Conservation (phyloP, 2,113 vertebrate species). For the Etheostoma cragini region DNA sequence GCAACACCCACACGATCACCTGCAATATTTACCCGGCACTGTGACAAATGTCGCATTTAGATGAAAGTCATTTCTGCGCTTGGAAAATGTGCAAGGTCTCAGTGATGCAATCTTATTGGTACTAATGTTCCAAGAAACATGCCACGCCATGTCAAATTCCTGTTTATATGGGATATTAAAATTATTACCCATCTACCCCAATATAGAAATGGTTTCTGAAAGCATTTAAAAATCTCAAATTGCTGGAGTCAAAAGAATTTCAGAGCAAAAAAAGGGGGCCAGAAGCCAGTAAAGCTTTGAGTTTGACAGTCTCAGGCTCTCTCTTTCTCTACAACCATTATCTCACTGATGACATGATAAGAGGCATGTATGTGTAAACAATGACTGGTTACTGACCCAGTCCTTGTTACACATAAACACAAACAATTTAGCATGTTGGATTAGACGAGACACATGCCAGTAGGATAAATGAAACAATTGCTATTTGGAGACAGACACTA, state of each 20-base stretch:
- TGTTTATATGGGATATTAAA: background rate
- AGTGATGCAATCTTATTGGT: background rate
- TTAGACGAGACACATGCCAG: conserved; percentile 37
- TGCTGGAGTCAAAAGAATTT: background rate
- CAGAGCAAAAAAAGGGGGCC: background rate
- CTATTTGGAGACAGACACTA: conserved; percentile 39
- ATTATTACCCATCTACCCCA: background rate
- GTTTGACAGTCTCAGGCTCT: background rate
- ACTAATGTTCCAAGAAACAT: background rate
- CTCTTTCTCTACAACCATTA: conserved; percentile 17
- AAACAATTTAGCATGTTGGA: conserved; percentile 48
- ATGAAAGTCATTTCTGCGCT: conserved; percentile 18
- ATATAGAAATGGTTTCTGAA: background rate
- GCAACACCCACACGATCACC: conserved; percentile 23
- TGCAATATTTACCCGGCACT: conserved; percentile 15
- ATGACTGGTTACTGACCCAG: conserved; percentile 38
- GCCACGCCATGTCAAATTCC: background rate
- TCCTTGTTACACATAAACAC: conserved; percentile 44
- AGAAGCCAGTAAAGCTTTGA: conserved; percentile 9
- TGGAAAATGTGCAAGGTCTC: background rate
- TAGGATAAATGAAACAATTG: conserved; percentile 51
- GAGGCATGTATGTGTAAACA: conserved; percentile 53
- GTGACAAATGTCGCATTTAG: conserved; percentile 31
- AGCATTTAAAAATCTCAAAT: background rate
- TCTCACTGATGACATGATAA: conserved; percentile 35